Conservation (phyloP, 2,797 vertebrate genomes). For the Pseudochirops corinnae region DNA sequence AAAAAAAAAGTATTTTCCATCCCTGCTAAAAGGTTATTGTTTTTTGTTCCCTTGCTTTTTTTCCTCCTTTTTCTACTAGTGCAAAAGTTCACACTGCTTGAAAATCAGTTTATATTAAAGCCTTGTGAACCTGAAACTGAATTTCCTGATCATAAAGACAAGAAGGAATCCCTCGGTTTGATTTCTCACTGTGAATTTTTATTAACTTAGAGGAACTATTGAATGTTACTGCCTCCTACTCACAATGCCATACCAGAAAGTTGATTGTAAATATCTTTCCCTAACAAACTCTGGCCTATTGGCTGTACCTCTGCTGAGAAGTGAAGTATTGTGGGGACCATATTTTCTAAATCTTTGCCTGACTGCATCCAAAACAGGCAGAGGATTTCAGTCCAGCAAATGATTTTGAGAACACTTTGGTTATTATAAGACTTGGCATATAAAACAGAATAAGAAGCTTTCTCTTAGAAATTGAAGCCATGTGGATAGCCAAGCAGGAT, state of each 20-base stretch:
- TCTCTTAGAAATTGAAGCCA: background rate
- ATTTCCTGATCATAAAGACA: conserved; percentile 53
- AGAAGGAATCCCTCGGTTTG: conserved; percentile 1
- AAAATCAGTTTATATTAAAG: conserved; percentile 38
- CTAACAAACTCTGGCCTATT: background rate
- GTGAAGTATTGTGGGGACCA: background rate
- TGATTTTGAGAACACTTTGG: background rate
- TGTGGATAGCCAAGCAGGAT: background rate
- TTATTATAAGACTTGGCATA: background rate
- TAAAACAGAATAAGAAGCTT: background rate
- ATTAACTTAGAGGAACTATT: conserved; percentile 51
- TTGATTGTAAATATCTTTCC: background rate
- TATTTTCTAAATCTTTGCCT: conserved; percentile 13
- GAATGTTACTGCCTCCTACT: conserved; percentile 22
- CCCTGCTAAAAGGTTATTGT: background rate
- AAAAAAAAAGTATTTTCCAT: conserved; percentile 28
- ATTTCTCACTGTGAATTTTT: conserved; percentile 40
- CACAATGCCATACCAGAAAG: background rate
- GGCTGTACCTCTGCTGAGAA: background rate
- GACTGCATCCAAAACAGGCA: background rate
- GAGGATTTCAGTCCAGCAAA: conserved; percentile 8
- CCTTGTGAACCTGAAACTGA: background rate
- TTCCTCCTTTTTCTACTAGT: background rate
- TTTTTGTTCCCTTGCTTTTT: conserved; percentile 33
- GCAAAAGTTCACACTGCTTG: background rate